Base-by-base conservation (phyloP, 2,888 invertebrate species). In the Acleris laterana region DNA sequence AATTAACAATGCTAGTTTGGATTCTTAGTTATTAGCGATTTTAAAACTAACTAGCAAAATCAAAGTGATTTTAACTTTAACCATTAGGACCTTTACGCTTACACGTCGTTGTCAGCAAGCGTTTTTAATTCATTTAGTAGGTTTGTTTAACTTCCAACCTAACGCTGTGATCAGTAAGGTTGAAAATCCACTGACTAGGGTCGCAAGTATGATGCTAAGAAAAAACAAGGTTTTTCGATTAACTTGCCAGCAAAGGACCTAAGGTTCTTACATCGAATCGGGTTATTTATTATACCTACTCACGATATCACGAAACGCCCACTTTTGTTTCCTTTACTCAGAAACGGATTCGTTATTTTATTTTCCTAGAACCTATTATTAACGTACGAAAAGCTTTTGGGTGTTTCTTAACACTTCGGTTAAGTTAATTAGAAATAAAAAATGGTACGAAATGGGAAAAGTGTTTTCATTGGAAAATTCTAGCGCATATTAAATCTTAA, bases 181-280 rank as follows among this genome's bases (percentile, higher is more conserved):
- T 38, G 19, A 44, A 42, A 28, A 53, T 63, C 1, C 25, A 64
- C n/a, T 46, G 28, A 17, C 4, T 6, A 6, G 1, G 7, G 16
- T 19, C 5, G 13, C 13, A 44, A 49, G 38, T 57, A 63, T 44
- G 48, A 58, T 58, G 53, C 50, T 62, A 16, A 46, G 7, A 56
- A 55, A 61, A 68, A 70, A 70, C 69, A 62, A 57, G 64, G 68
- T 62, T 64, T 69, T 73, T 63, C 69, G 70, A 71, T 71, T 68
- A 72, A 66, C 68, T 68, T 68, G 46, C 66, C 51, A 70, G 71
- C 62, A 69, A 69, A 68, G 68, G 64, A 70, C 64, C 69, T 69
- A 68, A 70, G 69, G 63, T 62, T 56, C 63, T 44, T 69, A 71
- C 68, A 69, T 64, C 68, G 69, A 67, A 65, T 69, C 38, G 49